Conservation (phyloP, 2,888 invertebrate species). For the Azorinus chamasolen region DNA sequence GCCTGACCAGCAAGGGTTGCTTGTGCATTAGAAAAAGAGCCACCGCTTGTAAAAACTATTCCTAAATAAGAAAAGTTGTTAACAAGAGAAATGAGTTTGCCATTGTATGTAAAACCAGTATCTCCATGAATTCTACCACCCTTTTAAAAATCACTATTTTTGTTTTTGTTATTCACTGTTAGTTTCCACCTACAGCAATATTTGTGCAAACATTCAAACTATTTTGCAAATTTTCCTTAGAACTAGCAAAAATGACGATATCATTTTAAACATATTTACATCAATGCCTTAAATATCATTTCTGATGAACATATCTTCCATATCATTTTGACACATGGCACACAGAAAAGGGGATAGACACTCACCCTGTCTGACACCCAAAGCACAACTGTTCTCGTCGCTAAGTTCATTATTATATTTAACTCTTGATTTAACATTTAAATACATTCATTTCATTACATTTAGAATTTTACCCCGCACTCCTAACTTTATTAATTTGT, state of each 20-base stretch:
- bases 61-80: neutral
- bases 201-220: neutral
- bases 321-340: conserved; percentile 16
- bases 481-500: conserved; percentile 4
- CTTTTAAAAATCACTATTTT: conserved; percentile 16
- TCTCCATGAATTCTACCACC: conserved; percentile 1
- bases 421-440: too few relatives aligned
- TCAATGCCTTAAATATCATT: conserved; percentile 8
- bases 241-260: conserved; percentile 1
- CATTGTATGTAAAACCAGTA: too few relatives aligned
- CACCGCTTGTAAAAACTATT: neutral
- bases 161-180: conserved; percentile 1
- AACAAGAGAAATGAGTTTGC: too few relatives aligned
- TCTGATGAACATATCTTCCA: conserved; percentile 3
- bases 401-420: too few relatives aligned
- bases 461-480: neutral
- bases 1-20: conserved; percentile 2
- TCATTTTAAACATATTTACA: conserved; percentile 1
- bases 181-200: conserved; percentile 15
- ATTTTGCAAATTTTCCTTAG: neutral
- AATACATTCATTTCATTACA: too few relatives aligned
- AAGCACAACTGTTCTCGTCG: neutral
- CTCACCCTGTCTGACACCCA: conserved; percentile 21
- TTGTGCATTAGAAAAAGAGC: neutral
- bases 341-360: conserved; percentile 20